phyloP scores from a whole-genome alignment of 2,888 invertebrate genomes.

The Cistogaster globosa region DNA sequence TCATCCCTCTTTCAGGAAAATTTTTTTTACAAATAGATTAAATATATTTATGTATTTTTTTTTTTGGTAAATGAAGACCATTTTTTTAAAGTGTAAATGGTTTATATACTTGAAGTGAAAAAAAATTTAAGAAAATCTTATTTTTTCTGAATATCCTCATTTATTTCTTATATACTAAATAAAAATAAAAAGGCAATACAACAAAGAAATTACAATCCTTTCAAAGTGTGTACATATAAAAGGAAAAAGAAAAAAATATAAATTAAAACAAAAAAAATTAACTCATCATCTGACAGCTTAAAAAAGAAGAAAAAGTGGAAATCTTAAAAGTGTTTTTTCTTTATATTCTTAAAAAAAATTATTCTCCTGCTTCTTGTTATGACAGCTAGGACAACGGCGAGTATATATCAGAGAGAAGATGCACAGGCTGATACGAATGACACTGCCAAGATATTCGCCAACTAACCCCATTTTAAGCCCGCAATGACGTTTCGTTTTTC shows the following conservation, averaged over 20 bases:
- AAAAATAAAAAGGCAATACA: background rate
- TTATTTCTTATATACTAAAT: constrained; percentile 64
- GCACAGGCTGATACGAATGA: constrained; percentile 28
- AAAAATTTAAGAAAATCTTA: constrained; percentile 31
- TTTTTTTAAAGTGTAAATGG: constrained; percentile 33
- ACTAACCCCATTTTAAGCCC: constrained; percentile 27
- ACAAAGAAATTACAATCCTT: constrained; percentile 60
- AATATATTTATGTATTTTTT: constrained; percentile 50
- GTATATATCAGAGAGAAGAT: constrained; percentile 36
- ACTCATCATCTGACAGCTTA: constrained; percentile 65
- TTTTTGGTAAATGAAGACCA: constrained; percentile 18
- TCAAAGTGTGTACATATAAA: constrained; percentile 30
- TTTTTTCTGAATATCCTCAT: constrained; percentile 65
- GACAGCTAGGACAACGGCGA: constrained; percentile 44
- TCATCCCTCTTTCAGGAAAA: constrained; percentile 17
- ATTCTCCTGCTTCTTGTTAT: constrained; percentile 42
- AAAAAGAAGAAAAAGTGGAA: constrained; percentile 52
- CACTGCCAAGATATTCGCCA: constrained; percentile 27
- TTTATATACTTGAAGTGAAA: constrained; percentile 27
- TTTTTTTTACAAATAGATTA: constrained; percentile 49
- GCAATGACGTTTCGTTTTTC: constrained; percentile 10
- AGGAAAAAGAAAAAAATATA: constrained; percentile 17
- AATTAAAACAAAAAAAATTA: constrained; percentile 25
- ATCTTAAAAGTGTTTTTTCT: constrained; percentile 60
- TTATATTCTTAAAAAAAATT: constrained; percentile 38